Percentiles rank a stretch among this genome's conserved stretches.
phyloP scores from a whole-genome alignment of 2,797 vertebrate genomes.

The Helarctos malayanus region DNA sequence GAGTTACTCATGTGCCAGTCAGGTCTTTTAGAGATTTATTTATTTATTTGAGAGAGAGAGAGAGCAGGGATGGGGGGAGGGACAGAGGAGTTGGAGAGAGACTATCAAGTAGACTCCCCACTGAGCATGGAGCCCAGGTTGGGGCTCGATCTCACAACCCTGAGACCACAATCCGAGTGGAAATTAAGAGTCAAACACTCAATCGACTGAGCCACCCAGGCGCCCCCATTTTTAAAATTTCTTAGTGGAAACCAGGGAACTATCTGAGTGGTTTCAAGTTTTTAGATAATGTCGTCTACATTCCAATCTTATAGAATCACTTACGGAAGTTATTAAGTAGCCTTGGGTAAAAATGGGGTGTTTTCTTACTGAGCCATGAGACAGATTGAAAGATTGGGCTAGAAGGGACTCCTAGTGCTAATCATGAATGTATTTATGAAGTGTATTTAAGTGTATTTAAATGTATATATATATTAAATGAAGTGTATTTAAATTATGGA shows the following conservation, averaged over 20 bases:
- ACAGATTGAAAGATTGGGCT: slow-evolving; percentile 70
- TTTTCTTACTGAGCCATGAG: slow-evolving; percentile 77
- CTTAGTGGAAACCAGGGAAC: slow-evolving; percentile 22
- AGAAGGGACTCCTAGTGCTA: not conserved
- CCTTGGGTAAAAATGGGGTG: slow-evolving; percentile 79
- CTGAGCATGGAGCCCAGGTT: not conserved
- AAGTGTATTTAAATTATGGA: not conserved
- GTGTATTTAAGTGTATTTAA: not conserved
- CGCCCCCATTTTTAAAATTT: slow-evolving; percentile 20
- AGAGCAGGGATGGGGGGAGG: not conserved
- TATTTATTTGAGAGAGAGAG: not conserved
- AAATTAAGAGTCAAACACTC: not conserved
- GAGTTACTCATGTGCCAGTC: not conserved
- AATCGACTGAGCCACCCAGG: not conserved
- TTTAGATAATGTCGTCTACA: slow-evolving; percentile 40
- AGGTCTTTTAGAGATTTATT: not conserved
- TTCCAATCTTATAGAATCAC: slow-evolving; percentile 60
- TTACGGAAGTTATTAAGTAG: slow-evolving; percentile 70
- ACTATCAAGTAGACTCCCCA: not conserved
- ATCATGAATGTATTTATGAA: not conserved
- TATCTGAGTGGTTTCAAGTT: slow-evolving; percentile 11
- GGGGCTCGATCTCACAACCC: accelerated
- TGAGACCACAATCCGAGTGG: not conserved
- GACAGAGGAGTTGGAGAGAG: not conserved
- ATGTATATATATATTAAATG: not conserved